Evolutionary conservation across 2,888 invertebrate species (phyloP).

Genomic region (Holacanthella duospinosa): DNA sequence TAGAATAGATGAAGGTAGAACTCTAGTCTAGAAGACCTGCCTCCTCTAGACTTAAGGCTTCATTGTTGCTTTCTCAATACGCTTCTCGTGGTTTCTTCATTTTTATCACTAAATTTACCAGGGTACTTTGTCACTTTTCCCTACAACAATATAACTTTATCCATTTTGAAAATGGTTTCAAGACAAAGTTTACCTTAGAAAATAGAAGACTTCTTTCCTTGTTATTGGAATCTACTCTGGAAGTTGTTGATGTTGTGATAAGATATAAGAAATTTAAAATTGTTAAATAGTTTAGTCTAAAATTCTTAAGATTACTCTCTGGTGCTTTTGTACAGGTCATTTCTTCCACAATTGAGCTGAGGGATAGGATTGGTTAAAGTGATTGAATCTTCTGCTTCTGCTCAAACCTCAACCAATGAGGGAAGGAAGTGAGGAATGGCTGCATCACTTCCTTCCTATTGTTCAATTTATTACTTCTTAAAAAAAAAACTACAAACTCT

Average conservation of each 20-base stretch:
- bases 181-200: too few species aligned
- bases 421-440: conserved; percentile 3
- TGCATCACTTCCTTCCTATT: conserved; percentile 1
- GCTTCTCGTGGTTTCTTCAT: not conserved
- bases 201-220: not conserved
- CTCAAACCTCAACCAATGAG: not conserved
- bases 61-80: not conserved
- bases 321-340: too few species aligned
- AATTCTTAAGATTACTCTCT: too few species aligned
- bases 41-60: not conserved
- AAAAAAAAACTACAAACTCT: not conserved
- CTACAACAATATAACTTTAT: too few species aligned
- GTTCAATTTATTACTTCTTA: not conserved
- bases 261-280: too few species aligned
- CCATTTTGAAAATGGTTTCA: too few species aligned
- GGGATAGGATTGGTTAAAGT: not conserved
- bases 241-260: conserved; percentile 4
- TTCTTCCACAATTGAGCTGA: not conserved
- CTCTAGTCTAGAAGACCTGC: not conserved
- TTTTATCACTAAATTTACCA: not conserved
- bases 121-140: not conserved
- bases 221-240: not conserved
- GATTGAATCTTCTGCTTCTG: too few species aligned
- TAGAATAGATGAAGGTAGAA: not conserved
- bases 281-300: too few species aligned